Conservation (phyloP, 2,113 vertebrate genomes). For the Dasyurus viverrinus region DNA sequence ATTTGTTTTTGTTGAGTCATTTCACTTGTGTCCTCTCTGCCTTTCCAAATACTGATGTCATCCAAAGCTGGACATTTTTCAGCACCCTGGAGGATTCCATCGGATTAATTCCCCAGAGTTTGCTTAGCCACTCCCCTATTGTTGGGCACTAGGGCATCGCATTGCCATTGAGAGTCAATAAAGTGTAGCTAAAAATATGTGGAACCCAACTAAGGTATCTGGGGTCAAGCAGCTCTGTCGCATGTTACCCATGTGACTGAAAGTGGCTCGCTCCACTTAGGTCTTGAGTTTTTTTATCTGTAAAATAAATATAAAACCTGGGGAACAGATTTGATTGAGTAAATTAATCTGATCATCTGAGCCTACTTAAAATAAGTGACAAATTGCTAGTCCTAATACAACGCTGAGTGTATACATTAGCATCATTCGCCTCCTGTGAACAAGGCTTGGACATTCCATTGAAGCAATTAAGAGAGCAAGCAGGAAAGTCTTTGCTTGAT, state of each 20-base stretch:
- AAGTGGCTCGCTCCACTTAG: background rate
- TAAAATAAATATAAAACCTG: background rate
- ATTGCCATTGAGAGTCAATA: background rate
- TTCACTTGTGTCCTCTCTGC: background rate
- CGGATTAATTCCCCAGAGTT: background rate
- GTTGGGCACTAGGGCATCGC: background rate
- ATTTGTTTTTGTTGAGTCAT: background rate
- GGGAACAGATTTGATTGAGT: background rate
- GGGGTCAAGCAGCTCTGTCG: background rate
- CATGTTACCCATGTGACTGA: background rate
- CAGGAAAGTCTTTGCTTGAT: background rate
- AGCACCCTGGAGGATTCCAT: background rate
- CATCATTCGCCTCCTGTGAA: background rate
- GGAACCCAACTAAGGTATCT: background rate
- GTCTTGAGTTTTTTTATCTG: background rate
- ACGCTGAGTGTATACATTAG: background rate
- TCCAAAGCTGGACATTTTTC: background rate
- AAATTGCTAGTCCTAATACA: background rate
- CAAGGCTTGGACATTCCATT: background rate
- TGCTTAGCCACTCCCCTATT: background rate
- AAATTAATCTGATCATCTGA: background rate
- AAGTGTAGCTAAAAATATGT: background rate
- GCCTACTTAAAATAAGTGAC: background rate
- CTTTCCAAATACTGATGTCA: background rate
- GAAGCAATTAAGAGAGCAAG: background rate